Evolutionary conservation across 2,888 invertebrate genomes (phyloP).

Genomic region (Zelleria hepariella): DNA sequence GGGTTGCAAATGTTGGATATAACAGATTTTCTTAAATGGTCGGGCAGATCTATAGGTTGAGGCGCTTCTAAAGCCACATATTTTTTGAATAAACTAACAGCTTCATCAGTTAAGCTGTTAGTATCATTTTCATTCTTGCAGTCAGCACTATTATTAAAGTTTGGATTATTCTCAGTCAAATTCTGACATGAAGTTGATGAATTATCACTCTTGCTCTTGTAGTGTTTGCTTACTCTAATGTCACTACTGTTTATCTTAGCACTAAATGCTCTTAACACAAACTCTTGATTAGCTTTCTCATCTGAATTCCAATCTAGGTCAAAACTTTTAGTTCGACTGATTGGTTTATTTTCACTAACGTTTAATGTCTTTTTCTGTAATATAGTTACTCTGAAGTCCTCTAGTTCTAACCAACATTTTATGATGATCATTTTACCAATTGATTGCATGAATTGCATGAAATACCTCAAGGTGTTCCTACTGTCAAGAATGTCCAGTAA

Average conservation of each 20-base stretch:
- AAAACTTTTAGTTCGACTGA: constrained; percentile 49
- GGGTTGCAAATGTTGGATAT: constrained; percentile 78
- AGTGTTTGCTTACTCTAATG: constrained; percentile 19
- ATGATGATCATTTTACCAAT: constrained; percentile 76
- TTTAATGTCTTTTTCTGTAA: constrained; percentile 21
- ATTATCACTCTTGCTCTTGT: constrained; percentile 25
- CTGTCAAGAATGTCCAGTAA: constrained; percentile 83
- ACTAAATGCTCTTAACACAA: constrained; percentile 28
- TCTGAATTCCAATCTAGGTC: constrained; percentile 37
- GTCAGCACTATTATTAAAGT: constrained; percentile 16
- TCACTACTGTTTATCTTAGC: constrained; percentile 26
- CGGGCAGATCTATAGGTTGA: constrained; percentile 71
- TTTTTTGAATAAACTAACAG: constrained; percentile 81
- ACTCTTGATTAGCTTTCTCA: constrained; percentile 20
- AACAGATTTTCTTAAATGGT: constrained; percentile 70
- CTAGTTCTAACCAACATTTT: constrained; percentile 83
- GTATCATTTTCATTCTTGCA: constrained; percentile 22
- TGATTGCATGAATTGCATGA: constrained; percentile 89
- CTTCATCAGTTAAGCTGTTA: constrained; percentile 66
- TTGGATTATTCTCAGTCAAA: constrained; percentile 31
- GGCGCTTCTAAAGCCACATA: constrained; percentile 81
- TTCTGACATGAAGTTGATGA: constrained; percentile 46
- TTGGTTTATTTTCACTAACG: constrained; percentile 29
- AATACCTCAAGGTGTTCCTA: constrained; percentile 85
- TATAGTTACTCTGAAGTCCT: constrained; percentile 69